Evolutionary conservation across 2,888 invertebrate species (phyloP).

Genomic region (Suillia variegata): DNA sequence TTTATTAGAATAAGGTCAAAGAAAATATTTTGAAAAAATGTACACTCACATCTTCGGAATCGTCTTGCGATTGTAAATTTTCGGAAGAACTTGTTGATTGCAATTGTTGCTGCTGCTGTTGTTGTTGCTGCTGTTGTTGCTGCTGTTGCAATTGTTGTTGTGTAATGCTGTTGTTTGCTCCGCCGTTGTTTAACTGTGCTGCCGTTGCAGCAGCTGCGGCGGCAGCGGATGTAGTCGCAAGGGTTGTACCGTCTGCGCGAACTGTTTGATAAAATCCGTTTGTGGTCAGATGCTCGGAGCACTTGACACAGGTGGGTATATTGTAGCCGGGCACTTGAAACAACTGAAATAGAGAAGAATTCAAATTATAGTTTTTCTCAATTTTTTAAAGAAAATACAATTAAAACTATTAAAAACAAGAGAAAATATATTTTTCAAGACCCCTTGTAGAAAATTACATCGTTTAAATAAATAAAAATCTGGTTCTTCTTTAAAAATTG

Average conservation of each 20-base stretch:
- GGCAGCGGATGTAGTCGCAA: slow-evolving; percentile 43
- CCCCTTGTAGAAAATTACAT: no score
- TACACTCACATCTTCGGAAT: slow-evolving; percentile 54
- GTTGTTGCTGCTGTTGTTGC: slow-evolving; percentile 34
- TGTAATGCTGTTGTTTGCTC: slow-evolving; percentile 21
- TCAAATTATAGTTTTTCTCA: neutral
- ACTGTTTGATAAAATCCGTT: slow-evolving; percentile 59
- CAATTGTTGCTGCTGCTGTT: slow-evolving; percentile 48
- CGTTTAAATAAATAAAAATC: no score
- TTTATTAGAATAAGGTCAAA: neutral
- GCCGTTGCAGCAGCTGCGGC: slow-evolving; percentile 41
- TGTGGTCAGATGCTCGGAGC: slow-evolving; percentile 60
- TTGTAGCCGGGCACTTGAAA: slow-evolving; percentile 62
- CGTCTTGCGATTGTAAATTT: slow-evolving; percentile 58
- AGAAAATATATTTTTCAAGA: slow-evolving; percentile 1
- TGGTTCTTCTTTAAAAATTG: no score
- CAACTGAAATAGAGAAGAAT: slow-evolving; percentile 41
- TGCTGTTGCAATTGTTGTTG: slow-evolving; percentile 29
- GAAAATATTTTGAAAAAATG: neutral
- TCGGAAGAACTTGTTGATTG: slow-evolving; percentile 58
- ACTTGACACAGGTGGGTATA: slow-evolving; percentile 61
- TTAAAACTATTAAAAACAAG: slow-evolving; percentile 14
- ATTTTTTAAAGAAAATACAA: neutral
- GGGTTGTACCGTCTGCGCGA: slow-evolving; percentile 40
- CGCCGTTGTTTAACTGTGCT: slow-evolving; percentile 36